These are phyloP conservation scores for Pseudopodoces humilis DNA, from an alignment of 2,113 vertebrate genomes.

Conservation along the genomic window DNA sequence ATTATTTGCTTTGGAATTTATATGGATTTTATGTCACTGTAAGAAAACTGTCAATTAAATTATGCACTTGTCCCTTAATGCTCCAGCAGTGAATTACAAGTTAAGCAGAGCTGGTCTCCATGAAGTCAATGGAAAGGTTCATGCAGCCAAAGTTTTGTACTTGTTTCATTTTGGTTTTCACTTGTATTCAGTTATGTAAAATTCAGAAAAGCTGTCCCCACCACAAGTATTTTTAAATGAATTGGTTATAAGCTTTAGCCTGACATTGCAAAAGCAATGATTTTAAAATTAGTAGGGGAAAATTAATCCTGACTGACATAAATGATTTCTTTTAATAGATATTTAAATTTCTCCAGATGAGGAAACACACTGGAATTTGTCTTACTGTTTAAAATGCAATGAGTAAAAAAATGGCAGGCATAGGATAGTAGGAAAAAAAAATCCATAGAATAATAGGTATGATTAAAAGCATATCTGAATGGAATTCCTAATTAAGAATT, in stretches of 20 bases:
- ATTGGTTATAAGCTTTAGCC: not conserved
- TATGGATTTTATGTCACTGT: not conserved
- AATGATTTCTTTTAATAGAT: not conserved
- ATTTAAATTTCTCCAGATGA: not conserved
- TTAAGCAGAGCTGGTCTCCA: not conserved
- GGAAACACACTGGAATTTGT: not conserved
- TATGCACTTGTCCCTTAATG: not conserved
- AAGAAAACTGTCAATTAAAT: not conserved
- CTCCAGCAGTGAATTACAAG: not conserved
- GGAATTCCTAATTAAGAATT: constrained; percentile 31
- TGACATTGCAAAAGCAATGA: not conserved
- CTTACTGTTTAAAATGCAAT: not conserved
- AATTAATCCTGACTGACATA: not conserved
- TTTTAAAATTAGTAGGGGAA: not conserved
- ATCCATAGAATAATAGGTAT: not conserved
- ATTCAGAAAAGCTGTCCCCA: not conserved
- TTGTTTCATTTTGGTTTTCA: not conserved
- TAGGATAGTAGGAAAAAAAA: not conserved
- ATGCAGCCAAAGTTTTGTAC: not conserved
- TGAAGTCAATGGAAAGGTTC: not conserved
- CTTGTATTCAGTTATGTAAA: not conserved
- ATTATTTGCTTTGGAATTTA: not conserved
- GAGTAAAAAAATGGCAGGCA: not conserved
- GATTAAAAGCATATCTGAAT: constrained; percentile 23
- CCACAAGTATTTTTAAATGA: not conserved